These are phyloP conservation scores for Conistra vaccinii DNA, from an alignment of 2,888 invertebrate species.

Conservation along the genomic window DNA sequence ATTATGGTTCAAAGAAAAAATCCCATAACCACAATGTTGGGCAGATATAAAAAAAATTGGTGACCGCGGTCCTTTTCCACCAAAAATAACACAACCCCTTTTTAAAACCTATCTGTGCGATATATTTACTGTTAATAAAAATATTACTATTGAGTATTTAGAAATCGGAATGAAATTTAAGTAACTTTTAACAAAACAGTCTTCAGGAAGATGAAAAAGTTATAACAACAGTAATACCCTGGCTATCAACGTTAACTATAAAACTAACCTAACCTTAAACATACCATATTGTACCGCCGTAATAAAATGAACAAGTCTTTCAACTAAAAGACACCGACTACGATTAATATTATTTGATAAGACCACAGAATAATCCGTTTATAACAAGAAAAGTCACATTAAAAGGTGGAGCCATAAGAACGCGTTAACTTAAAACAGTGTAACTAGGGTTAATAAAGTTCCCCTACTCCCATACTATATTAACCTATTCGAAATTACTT, in stretches of 20 bases:
- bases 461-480: slow-evolving; percentile 38
- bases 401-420: slow-evolving; percentile 57
- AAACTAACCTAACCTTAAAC: slow-evolving; percentile 2
- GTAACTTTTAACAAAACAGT: not conserved
- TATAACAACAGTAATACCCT: not conserved
- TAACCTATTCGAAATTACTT: slow-evolving; percentile 58
- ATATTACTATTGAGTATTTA: not conserved
- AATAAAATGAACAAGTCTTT: slow-evolving; percentile 43
- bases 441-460: slow-evolving; percentile 62
- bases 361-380: slow-evolving; percentile 51
- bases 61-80: not conserved
- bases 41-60: not conserved
- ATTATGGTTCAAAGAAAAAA: not conserved
- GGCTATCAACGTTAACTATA: slow-evolving; percentile 21
- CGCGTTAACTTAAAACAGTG: slow-evolving; percentile 65
- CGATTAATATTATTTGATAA: slow-evolving; percentile 61
- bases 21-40: not conserved
- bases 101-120: not conserved
- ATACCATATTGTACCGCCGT: slow-evolving; percentile 18
- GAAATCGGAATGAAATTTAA: not conserved
- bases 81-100: not conserved
- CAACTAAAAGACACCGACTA: slow-evolving; percentile 66
- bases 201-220: not conserved
- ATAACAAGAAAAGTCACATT: slow-evolving; percentile 63
- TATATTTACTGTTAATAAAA: not conserved